phyloP scores from a whole-genome alignment of 2,113 vertebrate species.

The Sinocyclocheilus grahami region DNA sequence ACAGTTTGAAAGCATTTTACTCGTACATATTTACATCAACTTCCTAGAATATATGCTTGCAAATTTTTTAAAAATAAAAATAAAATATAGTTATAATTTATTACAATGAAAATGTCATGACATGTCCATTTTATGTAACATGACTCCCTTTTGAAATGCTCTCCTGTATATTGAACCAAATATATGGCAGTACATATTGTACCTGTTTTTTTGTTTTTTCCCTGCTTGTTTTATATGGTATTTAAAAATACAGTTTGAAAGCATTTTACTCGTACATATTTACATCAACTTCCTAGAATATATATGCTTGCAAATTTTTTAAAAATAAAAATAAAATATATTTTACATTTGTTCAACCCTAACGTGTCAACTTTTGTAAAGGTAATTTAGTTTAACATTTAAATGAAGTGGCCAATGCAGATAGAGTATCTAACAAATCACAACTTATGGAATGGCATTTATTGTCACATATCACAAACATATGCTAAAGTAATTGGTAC shows the following conservation, averaged over 20 bases:
- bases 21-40: conserved; percentile 12
- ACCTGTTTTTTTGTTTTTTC: conserved; percentile 15
- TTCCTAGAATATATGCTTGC: conserved; percentile 65
- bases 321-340: conserved; percentile 75
- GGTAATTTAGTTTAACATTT: too few relatives aligned
- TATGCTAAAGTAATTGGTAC: too few relatives aligned
- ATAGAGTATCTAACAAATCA: too few relatives aligned
- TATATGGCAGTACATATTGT: conserved; percentile 7
- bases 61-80: conserved; percentile 52
- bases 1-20: conserved; percentile 31
- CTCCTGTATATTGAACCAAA: not conserved
- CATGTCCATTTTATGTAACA: not conserved
- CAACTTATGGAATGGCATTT: too few relatives aligned
- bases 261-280: conserved; percentile 24
- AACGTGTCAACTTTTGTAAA: too few relatives aligned
- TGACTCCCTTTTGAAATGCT: not conserved
- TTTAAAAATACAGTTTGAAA: conserved; percentile 38
- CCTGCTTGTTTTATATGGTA: conserved; percentile 29
- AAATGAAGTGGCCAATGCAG: too few relatives aligned
- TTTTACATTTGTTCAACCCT: too few relatives aligned
- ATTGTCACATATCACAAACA: too few relatives aligned
- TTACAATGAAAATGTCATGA: conserved; percentile 56
- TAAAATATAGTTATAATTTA: conserved; percentile 79
- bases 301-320: conserved; percentile 67
- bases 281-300: conserved; percentile 39